These are phyloP conservation scores for Leucophenga maculata DNA, from an alignment of 2,888 invertebrate species.

Conservation along the genomic window DNA sequence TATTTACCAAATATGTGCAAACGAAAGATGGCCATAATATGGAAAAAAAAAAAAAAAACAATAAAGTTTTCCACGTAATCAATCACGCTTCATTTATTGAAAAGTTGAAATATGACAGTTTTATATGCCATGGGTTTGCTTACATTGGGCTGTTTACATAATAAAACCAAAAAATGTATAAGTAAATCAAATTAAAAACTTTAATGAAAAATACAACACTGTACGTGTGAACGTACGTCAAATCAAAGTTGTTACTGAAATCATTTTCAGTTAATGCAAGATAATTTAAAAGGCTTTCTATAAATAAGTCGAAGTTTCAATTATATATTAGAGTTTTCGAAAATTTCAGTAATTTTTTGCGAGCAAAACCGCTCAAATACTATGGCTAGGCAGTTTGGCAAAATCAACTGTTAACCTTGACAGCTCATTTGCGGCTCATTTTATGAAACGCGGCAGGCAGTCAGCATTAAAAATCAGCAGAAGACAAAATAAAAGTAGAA, in stretches of 20 bases:
- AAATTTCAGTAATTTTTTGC: too few relatives aligned
- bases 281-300: too few relatives aligned
- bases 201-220: not conserved
- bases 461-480: not conserved
- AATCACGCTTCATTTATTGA: conserved; percentile 66
- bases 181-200: not conserved
- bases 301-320: too few relatives aligned
- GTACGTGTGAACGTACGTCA: too few relatives aligned
- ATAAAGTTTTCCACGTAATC: conserved; percentile 60
- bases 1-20: conserved; percentile 42
- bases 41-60: not conserved
- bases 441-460: not conserved
- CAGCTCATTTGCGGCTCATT: conserved; percentile 53
- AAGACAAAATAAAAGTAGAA: not conserved
- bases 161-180: not conserved
- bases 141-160: too few relatives aligned
- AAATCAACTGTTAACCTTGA: conserved; percentile 39
- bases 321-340: too few relatives aligned
- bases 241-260: too few relatives aligned
- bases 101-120: conserved; percentile 33
- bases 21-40: not conserved
- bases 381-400: not conserved
- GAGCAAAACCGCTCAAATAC: too few relatives aligned
- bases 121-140: too few relatives aligned
- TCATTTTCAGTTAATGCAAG: too few relatives aligned